These are phyloP conservation scores for Harpegnathos saltator DNA, from an alignment of 1,140 invertebrate genomes.

Conservation along the genomic window DNA sequence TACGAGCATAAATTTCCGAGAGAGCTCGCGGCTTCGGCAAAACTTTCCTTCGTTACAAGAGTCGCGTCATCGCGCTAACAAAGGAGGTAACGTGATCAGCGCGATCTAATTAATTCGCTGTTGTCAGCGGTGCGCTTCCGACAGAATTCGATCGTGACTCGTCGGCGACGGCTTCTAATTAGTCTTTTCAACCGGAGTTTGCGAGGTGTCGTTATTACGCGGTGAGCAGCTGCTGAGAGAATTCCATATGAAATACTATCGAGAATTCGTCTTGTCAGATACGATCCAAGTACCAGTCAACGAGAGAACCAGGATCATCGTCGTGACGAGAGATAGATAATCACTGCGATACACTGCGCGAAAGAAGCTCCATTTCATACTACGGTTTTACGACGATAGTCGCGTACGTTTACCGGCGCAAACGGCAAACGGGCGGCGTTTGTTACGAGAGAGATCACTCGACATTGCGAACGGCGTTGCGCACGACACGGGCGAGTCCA, in stretches of 20 bases:
- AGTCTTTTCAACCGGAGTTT: slow-evolving; percentile 46
- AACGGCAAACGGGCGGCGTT: no score
- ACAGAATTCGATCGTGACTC: slow-evolving; percentile 59
- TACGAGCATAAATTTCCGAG: slow-evolving; percentile 51
- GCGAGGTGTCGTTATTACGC: neutral
- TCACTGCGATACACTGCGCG: no score
- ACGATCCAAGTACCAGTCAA: no score
- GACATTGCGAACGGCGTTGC: neutral
- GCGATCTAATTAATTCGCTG: slow-evolving; percentile 59
- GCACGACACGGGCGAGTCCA: neutral
- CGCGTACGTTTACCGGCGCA: no score
- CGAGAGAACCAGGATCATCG: no score
- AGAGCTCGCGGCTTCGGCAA: slow-evolving; percentile 7
- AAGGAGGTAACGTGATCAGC: slow-evolving; percentile 58
- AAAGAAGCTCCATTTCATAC: no score
- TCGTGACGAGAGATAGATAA: no score
- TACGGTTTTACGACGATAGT: no score
- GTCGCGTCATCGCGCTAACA: slow-evolving; percentile 51
- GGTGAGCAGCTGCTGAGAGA: no score
- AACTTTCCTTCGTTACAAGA: slow-evolving; percentile 54
- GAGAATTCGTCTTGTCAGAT: no score
- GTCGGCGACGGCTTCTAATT: slow-evolving; percentile 54
- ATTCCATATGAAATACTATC: no score
- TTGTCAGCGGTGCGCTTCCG: slow-evolving; percentile 43
- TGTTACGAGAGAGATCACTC: no score